Evolutionary conservation across 1,140 invertebrate species (phyloP).

Genomic region (Euborellia annulipes): DNA sequence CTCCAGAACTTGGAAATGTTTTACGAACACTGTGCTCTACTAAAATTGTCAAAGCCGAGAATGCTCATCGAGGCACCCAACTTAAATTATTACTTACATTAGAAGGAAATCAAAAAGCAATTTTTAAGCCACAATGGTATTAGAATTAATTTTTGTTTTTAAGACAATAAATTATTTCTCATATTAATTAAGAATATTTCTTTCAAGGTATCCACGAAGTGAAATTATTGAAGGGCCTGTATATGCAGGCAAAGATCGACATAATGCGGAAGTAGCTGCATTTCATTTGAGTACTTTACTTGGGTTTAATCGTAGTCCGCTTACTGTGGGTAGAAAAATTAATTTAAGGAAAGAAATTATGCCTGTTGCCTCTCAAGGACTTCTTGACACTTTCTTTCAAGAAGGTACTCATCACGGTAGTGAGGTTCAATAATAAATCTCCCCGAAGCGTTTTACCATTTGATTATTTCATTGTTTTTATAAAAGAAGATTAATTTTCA

Average conservation of each 20-base stretch:
- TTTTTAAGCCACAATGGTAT: slow-evolving; percentile 81
- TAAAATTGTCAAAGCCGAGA: slow-evolving; percentile 56
- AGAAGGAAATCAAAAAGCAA: slow-evolving; percentile 56
- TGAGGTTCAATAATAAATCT: too few species aligned
- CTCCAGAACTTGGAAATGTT: slow-evolving; percentile 49
- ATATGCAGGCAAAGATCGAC: slow-evolving; percentile 77
- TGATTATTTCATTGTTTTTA: too few species aligned
- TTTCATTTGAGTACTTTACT: slow-evolving; percentile 75
- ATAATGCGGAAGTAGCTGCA: slow-evolving; percentile 89
- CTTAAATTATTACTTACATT: slow-evolving; percentile 69
- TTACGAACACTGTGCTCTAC: slow-evolving; percentile 48
- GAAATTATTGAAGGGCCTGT: slow-evolving; percentile 61
- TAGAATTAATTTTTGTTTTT: not conserved
- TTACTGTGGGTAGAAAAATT: slow-evolving; percentile 60
- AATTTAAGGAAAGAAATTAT: slow-evolving; percentile 58
- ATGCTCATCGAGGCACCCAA: slow-evolving; percentile 70
- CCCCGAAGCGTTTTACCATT: too few species aligned
- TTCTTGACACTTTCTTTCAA: slow-evolving; percentile 42
- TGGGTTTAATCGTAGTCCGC: slow-evolving; percentile 57
- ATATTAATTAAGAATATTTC: slow-evolving; percentile 1
- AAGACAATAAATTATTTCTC: not conserved
- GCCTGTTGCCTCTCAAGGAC: slow-evolving; percentile 43
- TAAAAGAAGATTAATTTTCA: too few species aligned
- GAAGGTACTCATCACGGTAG: slow-evolving; percentile 17
- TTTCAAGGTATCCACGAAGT: slow-evolving; percentile 44